Percentiles rank a stretch among this genome's conserved stretches.
Conservation (phyloP, 2,113 vertebrate genomes). For the Camelus bactrianus region DNA sequence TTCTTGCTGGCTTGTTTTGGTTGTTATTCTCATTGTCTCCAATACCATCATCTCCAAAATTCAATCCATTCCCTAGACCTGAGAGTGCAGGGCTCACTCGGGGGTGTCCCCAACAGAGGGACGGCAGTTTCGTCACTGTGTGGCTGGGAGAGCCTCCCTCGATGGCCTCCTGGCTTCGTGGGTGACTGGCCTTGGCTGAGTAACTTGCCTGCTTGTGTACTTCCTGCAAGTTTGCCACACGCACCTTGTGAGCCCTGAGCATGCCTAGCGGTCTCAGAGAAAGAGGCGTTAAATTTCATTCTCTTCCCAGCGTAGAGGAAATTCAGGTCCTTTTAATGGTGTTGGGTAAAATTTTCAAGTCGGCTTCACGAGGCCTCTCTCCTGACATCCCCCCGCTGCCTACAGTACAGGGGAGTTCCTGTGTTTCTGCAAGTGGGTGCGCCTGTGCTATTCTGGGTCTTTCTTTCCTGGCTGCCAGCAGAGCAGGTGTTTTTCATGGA, state of each 20-base stretch:
- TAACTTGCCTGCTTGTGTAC: no score
- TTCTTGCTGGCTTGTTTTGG: no score
- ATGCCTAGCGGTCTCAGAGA: not conserved
- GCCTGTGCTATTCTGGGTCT: slow-evolving; percentile 72
- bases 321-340: not conserved
- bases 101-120: not conserved
- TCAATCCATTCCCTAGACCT: not conserved
- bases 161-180: not conserved
- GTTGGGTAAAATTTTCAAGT: not conserved
- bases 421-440: slow-evolving; percentile 60
- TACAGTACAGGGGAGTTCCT: slow-evolving; percentile 63
- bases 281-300: not conserved
- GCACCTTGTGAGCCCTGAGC: no score
- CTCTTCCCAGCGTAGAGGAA: not conserved
- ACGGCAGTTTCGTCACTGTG: fast-evolving
- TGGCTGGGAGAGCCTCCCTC: not conserved
- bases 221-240: not conserved
- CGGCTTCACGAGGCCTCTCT: not conserved
- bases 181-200: fast-evolving
- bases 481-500: slow-evolving; percentile 77
- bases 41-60: fast-evolving
- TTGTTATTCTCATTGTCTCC: no score
- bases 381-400: not conserved
- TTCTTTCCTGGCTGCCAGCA: slow-evolving; percentile 60
- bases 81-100: not conserved